Evolutionary conservation across 2,797 vertebrate species (phyloP), one percentile per base, ranked within the genome.

Genomic region (Spatula versicolor): DNA sequence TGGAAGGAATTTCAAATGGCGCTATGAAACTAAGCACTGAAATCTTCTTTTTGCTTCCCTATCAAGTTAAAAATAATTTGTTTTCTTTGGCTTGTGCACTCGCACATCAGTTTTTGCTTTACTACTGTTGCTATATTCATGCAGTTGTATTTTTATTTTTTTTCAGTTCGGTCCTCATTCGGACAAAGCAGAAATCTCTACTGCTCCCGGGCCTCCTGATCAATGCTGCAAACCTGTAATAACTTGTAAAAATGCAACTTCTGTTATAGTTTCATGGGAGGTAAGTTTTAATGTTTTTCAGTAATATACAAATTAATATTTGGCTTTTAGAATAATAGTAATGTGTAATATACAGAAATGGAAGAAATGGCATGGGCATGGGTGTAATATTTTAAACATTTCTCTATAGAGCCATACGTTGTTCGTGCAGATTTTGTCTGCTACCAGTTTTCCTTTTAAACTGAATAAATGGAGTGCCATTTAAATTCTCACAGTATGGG

Each of bases 131-230:
- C 52, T 68, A 33, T 41, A 26, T 63, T 94, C 85, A 93, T 71
- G 88, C 63, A 62, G 30, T 80, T 72, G 19, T 95, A 92, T 86
- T 75, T 56, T 77, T 45, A 9, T 45, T 45, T 74, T 59, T 73
- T 93, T 97, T 46, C 96, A 98, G 98, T 97, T 97, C 72, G 98
- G 98, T 37, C 97, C 97, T 37, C 88, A 84, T 69, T 98, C 98
- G 23, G 97, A 97, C 74, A 97, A 96, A 76, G 96, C 95, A 64
- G 98, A 98, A 94, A 93, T 97, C 77, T 96, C 85, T 28, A 98
- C 98, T 35, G 97, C 97, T 33, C 96, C 98, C 5, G 98, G 97
- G 4, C 96, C 97, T 21, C 98, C 98, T 2, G 98, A 98, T 41
- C 97, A 97, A 30, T 98, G 98, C 86, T 90, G 94, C 71, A 89